Evolutionary conservation across 2,797 vertebrate species (phyloP).

Genomic region (Taeniopygia guttata): DNA sequence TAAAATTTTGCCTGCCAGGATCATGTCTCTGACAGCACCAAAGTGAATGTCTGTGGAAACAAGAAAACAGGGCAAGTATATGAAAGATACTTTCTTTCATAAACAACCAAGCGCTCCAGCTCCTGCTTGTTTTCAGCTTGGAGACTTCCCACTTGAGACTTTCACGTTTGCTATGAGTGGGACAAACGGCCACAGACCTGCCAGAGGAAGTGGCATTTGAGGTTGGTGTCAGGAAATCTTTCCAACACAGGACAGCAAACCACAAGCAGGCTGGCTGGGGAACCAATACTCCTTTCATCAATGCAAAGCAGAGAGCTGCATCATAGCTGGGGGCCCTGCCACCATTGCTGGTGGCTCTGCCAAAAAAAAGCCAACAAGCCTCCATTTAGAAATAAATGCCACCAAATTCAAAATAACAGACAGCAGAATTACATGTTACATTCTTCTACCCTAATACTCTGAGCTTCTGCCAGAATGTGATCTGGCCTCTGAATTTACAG

Average conservation of each 20-base stretch:
- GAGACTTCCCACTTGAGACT: fast-evolving
- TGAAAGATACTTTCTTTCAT: neutral
- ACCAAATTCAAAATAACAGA: neutral
- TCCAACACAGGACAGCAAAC: neutral
- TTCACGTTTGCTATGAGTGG: fast-evolving
- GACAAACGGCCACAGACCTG: fast-evolving
- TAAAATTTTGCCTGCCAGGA: neutral
- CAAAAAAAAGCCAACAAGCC: neutral
- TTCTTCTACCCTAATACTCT: neutral
- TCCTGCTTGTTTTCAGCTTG: neutral
- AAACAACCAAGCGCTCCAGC: neutral
- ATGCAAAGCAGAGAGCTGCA: neutral
- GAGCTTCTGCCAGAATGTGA: neutral
- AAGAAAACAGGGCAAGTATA: neutral
- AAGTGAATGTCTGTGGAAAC: neutral
- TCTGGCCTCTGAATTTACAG: neutral
- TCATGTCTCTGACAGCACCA: neutral
- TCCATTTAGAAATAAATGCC: neutral
- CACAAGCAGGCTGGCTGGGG: neutral
- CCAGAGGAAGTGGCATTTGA: neutral
- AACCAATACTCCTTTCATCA: neutral
- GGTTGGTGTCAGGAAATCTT: neutral
- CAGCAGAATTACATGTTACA: neutral
- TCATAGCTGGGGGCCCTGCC: neutral
- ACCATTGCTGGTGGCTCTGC: neutral